Conservation (phyloP, 2,113 vertebrate species). For the Sylvilagus bachmani region DNA sequence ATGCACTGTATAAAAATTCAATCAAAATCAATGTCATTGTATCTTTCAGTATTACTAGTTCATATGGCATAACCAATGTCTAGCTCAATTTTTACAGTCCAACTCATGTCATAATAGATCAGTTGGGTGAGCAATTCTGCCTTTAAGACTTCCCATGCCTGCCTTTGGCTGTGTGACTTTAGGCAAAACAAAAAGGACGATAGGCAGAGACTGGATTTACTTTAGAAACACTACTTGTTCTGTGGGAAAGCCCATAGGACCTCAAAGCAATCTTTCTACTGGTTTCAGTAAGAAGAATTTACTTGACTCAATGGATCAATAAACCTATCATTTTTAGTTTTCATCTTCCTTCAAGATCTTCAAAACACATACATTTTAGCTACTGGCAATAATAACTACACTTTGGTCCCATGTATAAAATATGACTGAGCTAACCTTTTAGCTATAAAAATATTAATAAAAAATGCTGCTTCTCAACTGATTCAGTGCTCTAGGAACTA, state of each 20-base stretch:
- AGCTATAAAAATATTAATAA: background rate
- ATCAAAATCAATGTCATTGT: background rate
- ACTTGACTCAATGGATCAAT: background rate
- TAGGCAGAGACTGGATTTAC: background rate
- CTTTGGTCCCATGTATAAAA: constrained; percentile 38
- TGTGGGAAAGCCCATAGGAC: background rate
- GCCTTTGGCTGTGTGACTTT: background rate
- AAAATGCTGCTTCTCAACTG: background rate
- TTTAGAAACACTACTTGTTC: background rate
- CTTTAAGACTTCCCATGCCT: background rate
- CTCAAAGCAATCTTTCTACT: background rate
- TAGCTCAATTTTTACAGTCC: background rate
- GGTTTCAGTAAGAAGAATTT: background rate
- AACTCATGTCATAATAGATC: background rate
- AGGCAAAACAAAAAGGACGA: background rate
- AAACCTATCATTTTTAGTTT: background rate
- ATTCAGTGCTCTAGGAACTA: background rate
- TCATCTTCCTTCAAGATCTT: constrained; percentile 20
- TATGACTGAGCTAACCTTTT: background rate
- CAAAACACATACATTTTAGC: background rate
- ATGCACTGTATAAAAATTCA: background rate
- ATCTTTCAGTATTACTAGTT: background rate
- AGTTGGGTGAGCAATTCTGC: background rate
- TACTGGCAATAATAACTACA: background rate
- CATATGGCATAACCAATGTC: background rate